A percentile compares a stretch with the other conserved stretches of the same genome.
Evolutionary conservation across 2,797 vertebrate genomes (phyloP).

Genomic region (Monodelphis domestica): DNA sequence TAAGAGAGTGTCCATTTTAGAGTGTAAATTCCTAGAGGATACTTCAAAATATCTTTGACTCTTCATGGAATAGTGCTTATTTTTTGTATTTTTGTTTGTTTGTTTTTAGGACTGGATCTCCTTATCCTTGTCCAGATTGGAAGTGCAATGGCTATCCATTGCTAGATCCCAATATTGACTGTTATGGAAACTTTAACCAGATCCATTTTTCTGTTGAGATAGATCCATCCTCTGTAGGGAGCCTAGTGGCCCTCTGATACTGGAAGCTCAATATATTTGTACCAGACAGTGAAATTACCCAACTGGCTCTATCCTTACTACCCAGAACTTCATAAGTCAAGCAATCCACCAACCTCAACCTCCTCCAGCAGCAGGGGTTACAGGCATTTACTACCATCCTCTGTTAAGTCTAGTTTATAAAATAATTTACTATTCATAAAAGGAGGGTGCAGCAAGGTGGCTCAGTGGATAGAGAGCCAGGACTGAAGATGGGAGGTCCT

Average conservation of each 20-base stretch:
- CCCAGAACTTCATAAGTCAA: background rate
- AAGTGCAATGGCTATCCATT: background rate
- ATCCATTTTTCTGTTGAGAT: background rate
- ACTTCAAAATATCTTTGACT: background rate
- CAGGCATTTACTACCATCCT: background rate
- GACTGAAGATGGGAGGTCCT: too few species aligned
- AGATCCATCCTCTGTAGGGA: background rate
- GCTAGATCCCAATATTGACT: background rate
- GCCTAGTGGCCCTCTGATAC: background rate
- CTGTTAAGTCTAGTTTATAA: background rate
- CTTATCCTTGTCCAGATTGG: background rate
- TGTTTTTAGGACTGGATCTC: background rate
- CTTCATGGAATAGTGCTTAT: background rate
- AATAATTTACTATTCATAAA: background rate
- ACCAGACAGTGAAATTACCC: background rate
- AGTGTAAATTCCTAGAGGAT: constrained; percentile 14
- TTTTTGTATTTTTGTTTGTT: background rate
- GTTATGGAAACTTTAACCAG: background rate
- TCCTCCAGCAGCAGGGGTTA: background rate
- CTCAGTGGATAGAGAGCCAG: too few species aligned
- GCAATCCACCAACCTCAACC: background rate
- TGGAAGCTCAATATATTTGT: background rate
- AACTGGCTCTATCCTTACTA: background rate
- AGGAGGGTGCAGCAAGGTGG: too few species aligned
- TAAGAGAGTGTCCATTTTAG: constrained; percentile 19